Conservation (phyloP, 37 sponge, comb jelly and placozoan genomes). For the Agelas oroides region DNA sequence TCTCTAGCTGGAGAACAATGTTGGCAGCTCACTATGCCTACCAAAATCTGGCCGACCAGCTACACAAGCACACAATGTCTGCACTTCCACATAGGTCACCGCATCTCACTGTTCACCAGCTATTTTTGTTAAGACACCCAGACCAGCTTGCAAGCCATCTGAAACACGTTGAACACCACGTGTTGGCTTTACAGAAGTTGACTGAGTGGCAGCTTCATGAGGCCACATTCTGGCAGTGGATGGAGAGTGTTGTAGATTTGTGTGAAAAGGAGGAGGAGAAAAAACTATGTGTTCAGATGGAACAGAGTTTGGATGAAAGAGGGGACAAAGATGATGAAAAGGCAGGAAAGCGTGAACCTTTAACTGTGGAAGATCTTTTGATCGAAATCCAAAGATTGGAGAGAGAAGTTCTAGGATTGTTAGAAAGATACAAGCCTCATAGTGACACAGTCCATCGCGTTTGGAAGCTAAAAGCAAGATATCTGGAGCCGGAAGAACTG, state of each 20-base stretch:
- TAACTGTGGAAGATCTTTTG: background rate
- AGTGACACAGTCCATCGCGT: conserved; percentile 12
- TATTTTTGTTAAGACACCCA: conserved; percentile 47
- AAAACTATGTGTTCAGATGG: background rate
- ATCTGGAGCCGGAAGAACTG: background rate
- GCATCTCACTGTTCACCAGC: conserved; percentile 42
- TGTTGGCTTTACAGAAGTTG: conserved; percentile 27
- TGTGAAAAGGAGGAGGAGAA: conserved; percentile 37
- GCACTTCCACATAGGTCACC: background rate
- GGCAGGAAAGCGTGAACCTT: no score
- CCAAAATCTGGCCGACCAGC: conserved; percentile 23
- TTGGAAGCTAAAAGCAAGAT: conserved; percentile 17
- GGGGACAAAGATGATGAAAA: no score
- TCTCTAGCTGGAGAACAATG: background rate
- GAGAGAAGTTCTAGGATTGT: conserved; percentile 1
- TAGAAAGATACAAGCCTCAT: conserved; percentile 24
- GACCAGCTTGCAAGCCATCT: conserved; percentile 34
- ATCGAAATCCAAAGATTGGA: background rate
- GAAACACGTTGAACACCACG: conserved; percentile 20
- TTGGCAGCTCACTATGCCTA: background rate
- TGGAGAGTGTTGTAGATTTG: conserved; percentile 71
- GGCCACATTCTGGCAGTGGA: conserved; percentile 74
- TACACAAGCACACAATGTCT: background rate
- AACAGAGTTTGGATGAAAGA: background rate
- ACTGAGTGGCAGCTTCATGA: conserved; percentile 52